Base-by-base conservation (phyloP, 2,797 vertebrate genomes). In the Gymnothorax javanicus region DNA sequence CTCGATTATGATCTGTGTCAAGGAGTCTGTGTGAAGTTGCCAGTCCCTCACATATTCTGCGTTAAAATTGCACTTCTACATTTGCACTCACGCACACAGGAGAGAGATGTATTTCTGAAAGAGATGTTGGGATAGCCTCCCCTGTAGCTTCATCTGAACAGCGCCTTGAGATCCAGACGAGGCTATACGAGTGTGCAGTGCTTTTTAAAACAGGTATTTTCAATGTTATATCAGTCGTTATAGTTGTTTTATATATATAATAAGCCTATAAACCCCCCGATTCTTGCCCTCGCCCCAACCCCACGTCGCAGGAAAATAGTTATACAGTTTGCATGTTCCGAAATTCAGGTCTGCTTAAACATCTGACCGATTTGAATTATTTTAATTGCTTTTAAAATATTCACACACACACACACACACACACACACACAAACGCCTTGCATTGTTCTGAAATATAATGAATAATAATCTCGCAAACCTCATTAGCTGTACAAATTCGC, bases 381-480 rank as follows among this genome's bases (percentile, higher is more conserved):
- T 81, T 81, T 56, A 54, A 54, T 20, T 73, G 6, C 52, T n/a
- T 20, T 56, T 81, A 56, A n/a, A 81, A 56, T 23, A 81, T 81
- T 81, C 52, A n/a, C 17, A 56, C 77, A 56, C 17, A 43, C 33
- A 43, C 33, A 2, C 33, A 43, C 33, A 2, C 33, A 43, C 33
- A 43, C 33, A 43, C 33, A 43, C 33, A 43, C 33, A 43, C 33
- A 43, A 52, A 23, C 52, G 52, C 52, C 7, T 54, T 56, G 33
- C 56, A 56, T n/a, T 81, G 77, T 56, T 56, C 52, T 56, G 77
- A 81, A 56, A 81, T 23, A 56, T 15, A 54, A 81, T 23, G 73
- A 77, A 77, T 77, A 13, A 77, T 77, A 77, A 77, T 77, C 43
- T 77, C 27, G 11, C 43, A 77, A 50, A 77, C 73, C 33, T 77